Base-by-base conservation (phyloP, 37 sponge, comb jelly and placozoan species). In the Halichondria panicea region DNA sequence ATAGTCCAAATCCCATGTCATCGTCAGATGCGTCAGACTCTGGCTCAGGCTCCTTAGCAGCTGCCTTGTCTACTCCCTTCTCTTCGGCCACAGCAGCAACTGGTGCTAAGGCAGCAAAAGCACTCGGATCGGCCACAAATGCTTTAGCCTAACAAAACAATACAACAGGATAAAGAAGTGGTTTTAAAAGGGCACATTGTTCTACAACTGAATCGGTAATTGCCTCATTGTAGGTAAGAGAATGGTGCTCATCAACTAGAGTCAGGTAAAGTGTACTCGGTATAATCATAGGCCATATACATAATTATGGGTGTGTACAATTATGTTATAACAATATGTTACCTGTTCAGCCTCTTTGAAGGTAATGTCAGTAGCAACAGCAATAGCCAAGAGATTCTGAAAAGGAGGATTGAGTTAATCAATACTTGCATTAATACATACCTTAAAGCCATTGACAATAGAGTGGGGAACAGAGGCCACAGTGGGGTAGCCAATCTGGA, bases 341-440 rank as follows among this genome's bases (percentile, higher is more conserved):
- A 91, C 91, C 87, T 91, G 82, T 39, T 98, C 99, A 30, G 99
- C 99, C 70, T 98, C 77, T 39, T 88, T 88, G 96, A 98, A 98
- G 22, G 72, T 81, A 69, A 98, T 95, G 63, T 98, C 93, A 1
- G 99, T 98, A 15, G 83, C 96, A 25, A 87, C 87, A 50, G 99
- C 95, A 64, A 98, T 76, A 56, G 93, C 93, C 64, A 98, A 85
- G 15, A 98, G 71, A 61, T 95, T 98, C 94, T 92, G 43, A 33
- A 65, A 70, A n/a, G 18, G 56, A n/a, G n/a, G n/a, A n/a, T n/a
- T n/a, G n/a, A n/a, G n/a, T 3, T 48, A 36, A 55, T 13, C 2
- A 38, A 22, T 53, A 63, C 53, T 27, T 71, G 9, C 52, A 42
- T 27, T 18, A 72, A 56, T 11, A 18, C 48, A 8, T 65, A 93